Evolutionary conservation across 2,797 vertebrate genomes (phyloP).

Genomic region (Labroides dimidiatus): DNA sequence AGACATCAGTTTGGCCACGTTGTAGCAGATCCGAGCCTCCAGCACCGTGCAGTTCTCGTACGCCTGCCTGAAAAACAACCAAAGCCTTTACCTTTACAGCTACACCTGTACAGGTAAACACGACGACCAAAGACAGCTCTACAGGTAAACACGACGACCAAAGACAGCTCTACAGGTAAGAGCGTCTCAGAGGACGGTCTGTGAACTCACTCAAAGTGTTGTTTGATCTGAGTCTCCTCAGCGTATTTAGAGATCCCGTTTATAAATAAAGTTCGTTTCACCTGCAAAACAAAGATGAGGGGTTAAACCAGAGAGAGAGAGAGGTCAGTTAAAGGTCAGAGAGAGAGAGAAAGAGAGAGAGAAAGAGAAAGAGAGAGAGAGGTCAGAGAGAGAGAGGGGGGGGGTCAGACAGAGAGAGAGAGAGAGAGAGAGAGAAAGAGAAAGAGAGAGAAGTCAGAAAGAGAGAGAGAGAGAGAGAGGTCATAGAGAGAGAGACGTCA

Average conservation of each 20-base stretch:
- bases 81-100: neutral
- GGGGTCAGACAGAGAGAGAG: too few species aligned
- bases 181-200: too few species aligned
- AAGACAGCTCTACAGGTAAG: too few species aligned
- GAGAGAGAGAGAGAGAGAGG: too few species aligned
- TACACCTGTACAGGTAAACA: too few species aligned
- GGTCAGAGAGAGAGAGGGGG: too few species aligned
- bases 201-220: slow-evolving; percentile 95
- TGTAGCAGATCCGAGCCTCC: slow-evolving; percentile 95
- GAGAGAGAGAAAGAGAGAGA: too few species aligned
- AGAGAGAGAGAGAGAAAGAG: neutral
- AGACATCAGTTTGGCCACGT: slow-evolving; percentile 94
- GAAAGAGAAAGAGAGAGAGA: too few species aligned
- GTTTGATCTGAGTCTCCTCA: slow-evolving; percentile 94
- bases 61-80: slow-evolving; percentile 85
- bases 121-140: too few species aligned
- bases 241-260: slow-evolving; percentile 97
- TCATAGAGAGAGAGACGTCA: too few species aligned
- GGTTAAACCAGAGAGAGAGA: neutral
- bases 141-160: too few species aligned
- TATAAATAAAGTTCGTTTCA: slow-evolving; percentile 96
- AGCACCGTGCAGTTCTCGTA: slow-evolving; percentile 94
- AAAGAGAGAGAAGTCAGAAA: neutral
- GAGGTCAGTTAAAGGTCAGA: too few species aligned
- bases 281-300: slow-evolving; percentile 77